phyloP scores from a whole-genome alignment of 92 coral and sea anemone genomes.

The Phymanthus crucifer region DNA sequence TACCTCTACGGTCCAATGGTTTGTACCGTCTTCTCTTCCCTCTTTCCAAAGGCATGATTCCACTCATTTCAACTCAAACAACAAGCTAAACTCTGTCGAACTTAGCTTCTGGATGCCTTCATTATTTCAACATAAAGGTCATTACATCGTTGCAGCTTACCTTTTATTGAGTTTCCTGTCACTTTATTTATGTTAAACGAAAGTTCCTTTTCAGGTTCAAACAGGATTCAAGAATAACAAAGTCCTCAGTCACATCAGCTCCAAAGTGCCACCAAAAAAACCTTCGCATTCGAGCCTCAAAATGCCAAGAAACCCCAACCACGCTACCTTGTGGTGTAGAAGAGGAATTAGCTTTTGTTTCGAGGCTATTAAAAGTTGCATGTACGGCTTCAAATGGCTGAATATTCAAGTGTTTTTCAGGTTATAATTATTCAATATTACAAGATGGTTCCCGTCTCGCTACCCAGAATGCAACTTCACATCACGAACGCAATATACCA shows the following conservation, averaged over 20 bases:
- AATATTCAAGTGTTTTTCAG: not conserved
- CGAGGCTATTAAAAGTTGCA: not conserved
- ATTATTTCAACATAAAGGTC: not conserved
- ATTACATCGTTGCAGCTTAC: conserved; percentile 14
- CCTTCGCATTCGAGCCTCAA: not conserved
- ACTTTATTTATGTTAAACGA: conserved; percentile 9
- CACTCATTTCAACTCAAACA: not conserved
- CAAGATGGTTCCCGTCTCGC: conserved; percentile 4
- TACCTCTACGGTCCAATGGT: not conserved
- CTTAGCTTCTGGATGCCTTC: not conserved
- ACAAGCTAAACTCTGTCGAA: not conserved
- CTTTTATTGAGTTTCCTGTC: conserved; percentile 30
- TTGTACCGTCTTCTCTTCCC: not conserved
- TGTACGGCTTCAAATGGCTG: not conserved
- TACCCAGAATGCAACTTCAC: not conserved
- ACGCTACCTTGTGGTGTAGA: not conserved
- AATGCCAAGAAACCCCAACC: not conserved
- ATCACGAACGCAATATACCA: not conserved
- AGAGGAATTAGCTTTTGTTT: not conserved
- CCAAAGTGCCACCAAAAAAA: not conserved
- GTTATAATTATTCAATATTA: not conserved
- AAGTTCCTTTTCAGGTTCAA: conserved; percentile 4
- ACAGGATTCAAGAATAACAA: not conserved
- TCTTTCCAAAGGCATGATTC: not conserved
- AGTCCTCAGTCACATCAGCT: not conserved